Evolutionary conservation across 2,113 vertebrate species (phyloP), one percentile per base, ranked within the genome.

Genomic region (Coregonus clupeaformis): DNA sequence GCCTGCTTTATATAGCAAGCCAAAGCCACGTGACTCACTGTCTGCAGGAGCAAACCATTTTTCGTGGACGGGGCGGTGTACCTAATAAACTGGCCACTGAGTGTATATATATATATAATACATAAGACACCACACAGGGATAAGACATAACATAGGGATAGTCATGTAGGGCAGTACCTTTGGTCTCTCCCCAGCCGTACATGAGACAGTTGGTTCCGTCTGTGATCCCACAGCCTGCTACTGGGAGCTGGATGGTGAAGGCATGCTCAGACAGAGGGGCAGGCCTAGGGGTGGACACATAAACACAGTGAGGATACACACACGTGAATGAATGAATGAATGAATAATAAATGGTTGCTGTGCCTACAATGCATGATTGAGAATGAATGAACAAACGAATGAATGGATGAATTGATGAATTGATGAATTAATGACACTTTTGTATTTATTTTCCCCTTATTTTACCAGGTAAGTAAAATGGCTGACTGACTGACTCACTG

Each of bases 141-240:
- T 77, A 57, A 77, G 29, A 2, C 5, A 29, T 20, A 24, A 30
- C 45, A 62, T 73, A 11, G 77, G 67, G 68, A 65, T 75, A 59
- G 76, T 74, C 72, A 63, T 68, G 36, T 9, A 75, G 68, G 76
- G 57, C 82, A 78, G 78, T 95, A 99, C 97, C 94, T 97, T 96
- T 97, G 85, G 97, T 98, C 85, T 98, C 95, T 85, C 97, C 97
- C 97, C 97, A 99, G 91, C 97, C 97, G 74, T 98, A 99, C 90
- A 98, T 94, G 90, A 94, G 95, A 89, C 97, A 99, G 74, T 91
- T 93, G 77, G 94, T 96, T 82, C 94, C 95, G 85, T 98, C 96
- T 57, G 93, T 86, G 90, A 98, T 95, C 72, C 92, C 95, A 85
- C 97, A 99, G 74, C 95, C 97, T 83, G 95, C 95, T 82, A 96